Conservation (phyloP, 2,113 vertebrate species). For the Paramisgurnus dabryanus region DNA sequence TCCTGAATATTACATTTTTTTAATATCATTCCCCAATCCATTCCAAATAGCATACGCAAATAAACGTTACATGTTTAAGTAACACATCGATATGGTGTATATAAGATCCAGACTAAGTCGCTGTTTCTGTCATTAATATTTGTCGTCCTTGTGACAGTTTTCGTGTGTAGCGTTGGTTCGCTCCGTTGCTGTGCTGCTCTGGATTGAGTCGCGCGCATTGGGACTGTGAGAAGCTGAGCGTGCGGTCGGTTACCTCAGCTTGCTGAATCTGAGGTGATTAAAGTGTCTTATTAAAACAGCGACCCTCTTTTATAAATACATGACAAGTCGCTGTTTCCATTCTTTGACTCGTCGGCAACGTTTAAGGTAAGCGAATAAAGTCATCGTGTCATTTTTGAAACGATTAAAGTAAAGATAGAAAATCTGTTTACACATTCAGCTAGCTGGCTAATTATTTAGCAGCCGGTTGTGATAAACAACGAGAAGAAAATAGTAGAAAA, state of each 20-base stretch:
- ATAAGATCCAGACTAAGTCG: neutral
- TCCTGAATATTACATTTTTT: neutral
- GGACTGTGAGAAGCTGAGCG: constrained; percentile 47
- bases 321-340: neutral
- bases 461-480: constrained; percentile 10
- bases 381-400: neutral
- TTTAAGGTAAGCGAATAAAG: constrained; percentile 19
- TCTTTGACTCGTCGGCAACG: neutral
- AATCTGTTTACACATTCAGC: constrained; percentile 65
- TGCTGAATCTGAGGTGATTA: neutral
- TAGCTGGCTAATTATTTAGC: constrained; percentile 25
- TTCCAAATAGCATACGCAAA: neutral
- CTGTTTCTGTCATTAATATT: neutral
- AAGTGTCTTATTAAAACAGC: neutral
- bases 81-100: neutral
- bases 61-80: accelerated
- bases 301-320: neutral
- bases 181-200: constrained; percentile 71
- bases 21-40: neutral
- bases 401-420: constrained; percentile 26
- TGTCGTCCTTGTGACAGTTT: neutral
- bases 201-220: constrained; percentile 57
- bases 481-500: neutral
- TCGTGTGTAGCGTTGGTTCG: constrained; percentile 55
- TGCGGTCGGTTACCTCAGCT: constrained; percentile 12